Conservation (phyloP, 2,113 vertebrate genomes). For the Callionymus lyra region DNA sequence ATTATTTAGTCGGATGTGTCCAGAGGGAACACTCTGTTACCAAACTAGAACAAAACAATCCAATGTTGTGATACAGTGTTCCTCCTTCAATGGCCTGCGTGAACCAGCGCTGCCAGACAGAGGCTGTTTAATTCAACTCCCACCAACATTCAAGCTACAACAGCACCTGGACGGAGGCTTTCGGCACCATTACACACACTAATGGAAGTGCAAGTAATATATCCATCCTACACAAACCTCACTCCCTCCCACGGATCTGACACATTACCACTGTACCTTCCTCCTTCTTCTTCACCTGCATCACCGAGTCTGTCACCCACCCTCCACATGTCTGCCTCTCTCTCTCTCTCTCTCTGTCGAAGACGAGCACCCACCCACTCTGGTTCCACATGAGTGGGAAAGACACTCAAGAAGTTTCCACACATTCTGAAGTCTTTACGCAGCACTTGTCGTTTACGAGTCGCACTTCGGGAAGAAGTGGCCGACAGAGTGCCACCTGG, state of each 20-base stretch:
- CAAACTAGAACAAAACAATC: constrained; percentile 18
- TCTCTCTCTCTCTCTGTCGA: constrained; percentile 8
- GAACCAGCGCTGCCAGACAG: constrained; percentile 21
- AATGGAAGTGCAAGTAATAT: constrained; percentile 50
- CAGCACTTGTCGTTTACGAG: constrained; percentile 16
- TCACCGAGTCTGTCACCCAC: constrained; percentile 11
- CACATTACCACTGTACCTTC: constrained; percentile 3
- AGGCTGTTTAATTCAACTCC: constrained; percentile 47
- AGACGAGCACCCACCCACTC: constrained; percentile 35
- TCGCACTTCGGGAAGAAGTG: constrained; percentile 31
- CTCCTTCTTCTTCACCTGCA: constrained; percentile 17
- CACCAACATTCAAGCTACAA: constrained; percentile 32
- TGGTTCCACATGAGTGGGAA: constrained; percentile 40
- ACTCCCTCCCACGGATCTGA: neutral
- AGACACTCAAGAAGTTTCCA: constrained; percentile 18
- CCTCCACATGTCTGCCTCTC: constrained; percentile 11
- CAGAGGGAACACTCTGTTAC: constrained; percentile 7
- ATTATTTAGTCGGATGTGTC: neutral
- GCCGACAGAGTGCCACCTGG: constrained; percentile 20
- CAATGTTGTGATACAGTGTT: neutral
- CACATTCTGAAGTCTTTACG: constrained; percentile 14
- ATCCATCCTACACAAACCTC: constrained; percentile 37
- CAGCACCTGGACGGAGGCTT: constrained; percentile 40
- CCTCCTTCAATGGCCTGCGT: too few species aligned
- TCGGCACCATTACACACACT: constrained; percentile 57